Base-by-base conservation (phyloP, 1,140 invertebrate species). In the Drosophila seguyi region DNA sequence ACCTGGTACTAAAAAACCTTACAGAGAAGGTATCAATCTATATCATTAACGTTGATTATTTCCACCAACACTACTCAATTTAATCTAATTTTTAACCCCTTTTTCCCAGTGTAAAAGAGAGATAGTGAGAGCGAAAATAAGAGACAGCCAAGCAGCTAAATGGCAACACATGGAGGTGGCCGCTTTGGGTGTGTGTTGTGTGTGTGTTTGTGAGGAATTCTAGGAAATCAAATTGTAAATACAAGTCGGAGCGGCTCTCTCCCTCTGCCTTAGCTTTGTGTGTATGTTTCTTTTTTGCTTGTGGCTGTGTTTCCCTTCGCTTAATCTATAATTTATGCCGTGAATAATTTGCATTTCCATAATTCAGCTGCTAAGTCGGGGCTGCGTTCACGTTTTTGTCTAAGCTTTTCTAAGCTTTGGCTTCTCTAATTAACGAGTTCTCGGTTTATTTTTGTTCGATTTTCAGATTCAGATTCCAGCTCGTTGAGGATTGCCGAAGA, bases 251-350 rank as follows among this genome's bases (percentile, higher is more conserved):
- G 38, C 65, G 38, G 34, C 69, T 79, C 63, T 79, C 63, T 74
- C 67, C 68, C 57, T 50, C 66, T 45, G 59, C 42, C 61, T 63
- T 50, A 50, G 29, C 25, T 22, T 53, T 75, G 22, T 31, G 14
- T 44, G 31, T 31, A 6, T 48, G 18, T 34, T 6, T 31, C 31
- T 34, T 34, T 34, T 13, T 34, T 66, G 62, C 68, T 62, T 79
- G 65, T 72, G 6, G 66, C 60, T 47, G 45, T 69, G 38, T 67
- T 67, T 72, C 50, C 65, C 63, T 71, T 72, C 34, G 67, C 52
- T 48, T 88, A 69, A 79, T 77, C 73, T 80, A 77, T 69, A 84
- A 88, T 87, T 88, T 87, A 83, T 87, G 69, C 83, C 78, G 61
- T 52, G 62, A 44, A 65, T 77, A 57, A 45, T 71, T 59, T 59